Evolutionary conservation across 2,888 invertebrate genomes (phyloP).

Genomic region (Apodemia zela): DNA sequence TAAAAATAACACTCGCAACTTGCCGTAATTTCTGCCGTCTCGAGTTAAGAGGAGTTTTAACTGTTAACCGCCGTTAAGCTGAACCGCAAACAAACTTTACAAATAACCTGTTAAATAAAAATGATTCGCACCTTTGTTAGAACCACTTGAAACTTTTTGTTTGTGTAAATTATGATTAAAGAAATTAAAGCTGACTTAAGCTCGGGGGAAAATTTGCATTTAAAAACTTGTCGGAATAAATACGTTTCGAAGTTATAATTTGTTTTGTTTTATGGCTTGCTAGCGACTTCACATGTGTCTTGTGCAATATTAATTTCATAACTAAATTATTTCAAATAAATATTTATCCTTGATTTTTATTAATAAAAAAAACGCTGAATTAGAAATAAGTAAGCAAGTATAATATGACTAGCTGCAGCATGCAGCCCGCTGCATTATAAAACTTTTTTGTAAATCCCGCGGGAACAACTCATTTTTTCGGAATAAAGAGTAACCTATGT

Average conservation of each 20-base stretch:
- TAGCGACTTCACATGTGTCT: not conserved
- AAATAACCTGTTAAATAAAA: constrained; percentile 8
- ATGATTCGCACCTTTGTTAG: constrained; percentile 6
- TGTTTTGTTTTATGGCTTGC: not conserved
- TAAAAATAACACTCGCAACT: constrained; percentile 2
- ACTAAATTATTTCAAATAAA: too few species aligned
- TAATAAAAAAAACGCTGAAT: too few species aligned
- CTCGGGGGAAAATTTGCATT: constrained; percentile 1
- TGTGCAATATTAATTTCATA: too few species aligned
- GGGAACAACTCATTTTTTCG: too few species aligned
- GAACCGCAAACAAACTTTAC: constrained; percentile 7
- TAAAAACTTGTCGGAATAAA: not conserved
- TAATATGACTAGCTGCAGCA: too few species aligned
- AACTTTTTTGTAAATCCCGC: too few species aligned
- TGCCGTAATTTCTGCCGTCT: constrained; percentile 5
- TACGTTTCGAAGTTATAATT: not conserved
- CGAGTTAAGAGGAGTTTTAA: not conserved
- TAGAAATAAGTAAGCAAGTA: too few species aligned
- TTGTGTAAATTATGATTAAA: constrained; percentile 13
- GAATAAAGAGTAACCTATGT: too few species aligned
- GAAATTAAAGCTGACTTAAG: constrained; percentile 8
- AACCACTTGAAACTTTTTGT: constrained; percentile 8
- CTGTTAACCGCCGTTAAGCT: constrained; percentile 1
- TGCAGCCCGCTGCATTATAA: too few species aligned
- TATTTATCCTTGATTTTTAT: too few species aligned